A percentile compares a stretch with the other conserved stretches of the same genome.
Conservation (phyloP, 2,888 invertebrate genomes). For the Aquatica leii region DNA sequence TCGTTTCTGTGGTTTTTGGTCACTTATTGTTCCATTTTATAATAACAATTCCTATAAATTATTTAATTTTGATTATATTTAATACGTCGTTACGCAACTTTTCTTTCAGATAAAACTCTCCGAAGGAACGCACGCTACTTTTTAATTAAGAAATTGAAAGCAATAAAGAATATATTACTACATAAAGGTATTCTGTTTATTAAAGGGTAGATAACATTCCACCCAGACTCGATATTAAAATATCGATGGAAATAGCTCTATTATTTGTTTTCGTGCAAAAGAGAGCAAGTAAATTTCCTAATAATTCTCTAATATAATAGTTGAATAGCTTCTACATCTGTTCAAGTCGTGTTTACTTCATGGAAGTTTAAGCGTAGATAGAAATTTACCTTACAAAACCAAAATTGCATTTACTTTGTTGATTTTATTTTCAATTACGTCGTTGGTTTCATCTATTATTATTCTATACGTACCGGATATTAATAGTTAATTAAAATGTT, state of each 20-base stretch:
- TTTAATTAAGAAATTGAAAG: constrained; percentile 24
- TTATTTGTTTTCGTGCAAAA: constrained; percentile 43
- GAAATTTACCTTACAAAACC: constrained; percentile 13
- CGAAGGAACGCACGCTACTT: constrained; percentile 1
- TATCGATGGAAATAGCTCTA: constrained; percentile 46
- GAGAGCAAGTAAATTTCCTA: constrained; percentile 43
- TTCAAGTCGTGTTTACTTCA: constrained; percentile 31
- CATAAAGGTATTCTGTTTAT: constrained; percentile 42
- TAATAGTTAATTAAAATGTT: neutral
- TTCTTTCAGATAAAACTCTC: neutral
- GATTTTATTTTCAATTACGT: too few species aligned
- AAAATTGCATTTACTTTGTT: neutral
- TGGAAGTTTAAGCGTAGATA: constrained; percentile 18
- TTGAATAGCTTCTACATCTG: constrained; percentile 35
- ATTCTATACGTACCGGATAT: too few species aligned
- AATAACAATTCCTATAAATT: constrained; percentile 24
- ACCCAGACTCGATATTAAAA: constrained; percentile 44
- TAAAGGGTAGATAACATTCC: constrained; percentile 44
- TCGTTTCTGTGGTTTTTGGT: constrained; percentile 53
- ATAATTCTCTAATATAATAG: constrained; percentile 47
- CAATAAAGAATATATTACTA: constrained; percentile 24
- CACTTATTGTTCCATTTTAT: constrained; percentile 44
- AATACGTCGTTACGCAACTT: neutral
- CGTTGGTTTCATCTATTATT: too few species aligned
- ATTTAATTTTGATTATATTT: constrained; percentile 19